Conservation (phyloP, 2,888 invertebrate genomes). For the Vesta saturnalis region DNA sequence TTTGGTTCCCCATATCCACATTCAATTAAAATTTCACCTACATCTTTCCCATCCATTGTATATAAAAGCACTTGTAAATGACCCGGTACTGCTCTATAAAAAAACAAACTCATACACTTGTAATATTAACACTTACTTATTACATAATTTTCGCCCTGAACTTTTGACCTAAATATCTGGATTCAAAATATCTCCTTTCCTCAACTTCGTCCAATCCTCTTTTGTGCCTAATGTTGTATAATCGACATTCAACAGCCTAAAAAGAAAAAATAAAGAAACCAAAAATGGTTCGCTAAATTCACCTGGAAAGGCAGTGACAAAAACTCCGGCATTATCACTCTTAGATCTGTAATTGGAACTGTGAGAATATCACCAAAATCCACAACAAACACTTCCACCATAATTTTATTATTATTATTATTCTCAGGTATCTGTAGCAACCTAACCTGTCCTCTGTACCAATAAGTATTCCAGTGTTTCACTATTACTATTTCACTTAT, state of each 20-base stretch:
- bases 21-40: constrained; percentile 22
- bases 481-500: constrained; percentile 23
- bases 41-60: constrained; percentile 13
- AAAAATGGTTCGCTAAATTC: too few relatives aligned
- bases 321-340: constrained; percentile 19
- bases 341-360: constrained; percentile 18
- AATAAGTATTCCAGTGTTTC: constrained; percentile 23
- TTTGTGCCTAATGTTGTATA: constrained; percentile 28
- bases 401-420: not conserved
- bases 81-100: constrained; percentile 19
- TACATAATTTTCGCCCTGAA: constrained; percentile 28
- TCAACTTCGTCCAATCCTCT: not conserved
- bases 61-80: constrained; percentile 24
- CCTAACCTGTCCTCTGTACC: constrained; percentile 31
- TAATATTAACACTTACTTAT: not conserved
- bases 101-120: not conserved
- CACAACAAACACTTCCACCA: constrained; percentile 22
- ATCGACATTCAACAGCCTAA: constrained; percentile 30
- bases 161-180: constrained; percentile 6
- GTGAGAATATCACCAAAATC: constrained; percentile 27
- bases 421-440: constrained; percentile 12
- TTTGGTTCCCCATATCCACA: constrained; percentile 24
- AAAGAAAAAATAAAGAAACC: constrained; percentile 19
- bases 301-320: constrained; percentile 23
- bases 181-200: constrained; percentile 20